Percentiles rank a stretch among this genome's conserved stretches.
These are phyloP conservation scores for Conus betulinus DNA, from an alignment of 1,140 invertebrate species.

Conservation along the genomic window DNA sequence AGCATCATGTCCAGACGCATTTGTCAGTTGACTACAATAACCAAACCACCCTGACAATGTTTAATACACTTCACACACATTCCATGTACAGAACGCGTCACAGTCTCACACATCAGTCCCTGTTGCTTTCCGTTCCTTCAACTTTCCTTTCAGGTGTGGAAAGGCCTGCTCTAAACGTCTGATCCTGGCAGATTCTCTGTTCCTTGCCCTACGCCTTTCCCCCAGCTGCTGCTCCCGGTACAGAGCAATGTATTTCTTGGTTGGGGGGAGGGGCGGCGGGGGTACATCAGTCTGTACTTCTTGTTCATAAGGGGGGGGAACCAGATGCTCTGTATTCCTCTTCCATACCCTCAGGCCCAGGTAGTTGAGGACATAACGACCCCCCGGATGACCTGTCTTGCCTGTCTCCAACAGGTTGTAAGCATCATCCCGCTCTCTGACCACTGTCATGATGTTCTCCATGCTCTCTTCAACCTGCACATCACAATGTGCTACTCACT, in stretches of 20 bases:
- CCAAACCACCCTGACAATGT: no score
- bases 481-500: background rate
- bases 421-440: slow-evolving; percentile 94
- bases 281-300: slow-evolving; percentile 43
- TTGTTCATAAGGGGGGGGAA: slow-evolving; percentile 59
- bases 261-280: slow-evolving; percentile 27
- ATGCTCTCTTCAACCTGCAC: slow-evolving; percentile 90
- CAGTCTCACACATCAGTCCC: no score
- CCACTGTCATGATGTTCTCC: slow-evolving; percentile 93
- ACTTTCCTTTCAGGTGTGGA: slow-evolving; percentile 53
- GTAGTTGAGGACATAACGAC: slow-evolving; percentile 49
- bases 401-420: slow-evolving; percentile 94
- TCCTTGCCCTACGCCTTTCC: slow-evolving; percentile 19
- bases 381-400: slow-evolving; percentile 46
- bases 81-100: no score
- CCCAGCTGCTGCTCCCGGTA: slow-evolving; percentile 50
- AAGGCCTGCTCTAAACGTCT: slow-evolving; percentile 51
- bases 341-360: slow-evolving; percentile 53
- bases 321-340: slow-evolving; percentile 50
- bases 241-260: slow-evolving; percentile 53
- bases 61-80: no score
- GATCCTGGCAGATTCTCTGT: slow-evolving; percentile 29
- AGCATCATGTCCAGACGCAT: no score
- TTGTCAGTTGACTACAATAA: no score
- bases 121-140: background rate